These are phyloP conservation scores for Cyanoderma ruficeps DNA, from an alignment of 2,113 vertebrate species.

Conservation along the genomic window DNA sequence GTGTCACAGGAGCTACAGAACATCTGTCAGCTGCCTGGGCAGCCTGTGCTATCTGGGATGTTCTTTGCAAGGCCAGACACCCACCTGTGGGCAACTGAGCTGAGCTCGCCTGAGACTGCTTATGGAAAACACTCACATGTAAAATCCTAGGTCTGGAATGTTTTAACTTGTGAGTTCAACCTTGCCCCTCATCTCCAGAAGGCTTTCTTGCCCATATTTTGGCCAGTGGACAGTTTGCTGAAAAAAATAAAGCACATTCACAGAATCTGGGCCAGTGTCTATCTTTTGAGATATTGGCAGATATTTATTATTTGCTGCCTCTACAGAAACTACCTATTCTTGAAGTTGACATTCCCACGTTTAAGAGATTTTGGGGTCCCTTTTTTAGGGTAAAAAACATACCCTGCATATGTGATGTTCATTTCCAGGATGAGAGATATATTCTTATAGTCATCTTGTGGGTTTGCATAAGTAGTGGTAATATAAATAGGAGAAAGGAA, in stretches of 20 bases:
- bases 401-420: background rate
- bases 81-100: background rate
- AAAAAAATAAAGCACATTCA: background rate
- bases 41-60: background rate
- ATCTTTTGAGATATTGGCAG: background rate
- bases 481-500: background rate
- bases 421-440: background rate
- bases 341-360: background rate
- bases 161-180: background rate
- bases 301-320: background rate
- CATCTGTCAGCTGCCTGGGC: background rate
- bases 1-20: background rate
- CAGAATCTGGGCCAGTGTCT: accelerated
- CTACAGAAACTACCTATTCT: accelerated
- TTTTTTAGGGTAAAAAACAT: background rate
- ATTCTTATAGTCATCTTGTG: background rate
- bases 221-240: background rate
- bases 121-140: background rate
- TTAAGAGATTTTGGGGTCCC: accelerated
- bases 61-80: background rate
- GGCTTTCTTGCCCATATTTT: background rate
- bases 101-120: background rate
- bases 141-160: background rate
- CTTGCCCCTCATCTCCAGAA: background rate
- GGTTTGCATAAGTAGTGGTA: background rate